Conservation (phyloP, 2,797 vertebrate genomes). For the Parauchenoglanis ngamensis region DNA sequence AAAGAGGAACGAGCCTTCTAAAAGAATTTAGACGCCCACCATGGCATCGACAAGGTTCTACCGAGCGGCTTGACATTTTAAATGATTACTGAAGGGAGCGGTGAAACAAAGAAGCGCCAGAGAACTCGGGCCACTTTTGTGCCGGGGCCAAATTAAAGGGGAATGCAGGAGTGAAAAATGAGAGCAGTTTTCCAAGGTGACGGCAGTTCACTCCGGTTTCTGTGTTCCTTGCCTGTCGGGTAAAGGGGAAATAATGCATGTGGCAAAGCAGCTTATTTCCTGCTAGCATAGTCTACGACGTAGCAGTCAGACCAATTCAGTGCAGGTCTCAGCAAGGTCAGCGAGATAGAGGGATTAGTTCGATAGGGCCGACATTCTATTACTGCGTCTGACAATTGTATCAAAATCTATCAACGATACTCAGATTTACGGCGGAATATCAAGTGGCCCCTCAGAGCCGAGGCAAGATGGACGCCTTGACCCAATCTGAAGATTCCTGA, state of each 20-base stretch:
- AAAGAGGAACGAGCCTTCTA: slow-evolving; percentile 13
- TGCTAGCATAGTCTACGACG: slow-evolving; percentile 31
- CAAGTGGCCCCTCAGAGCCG: slow-evolving; percentile 9
- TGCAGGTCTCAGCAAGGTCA: slow-evolving; percentile 48
- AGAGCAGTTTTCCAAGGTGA: slow-evolving; percentile 49
- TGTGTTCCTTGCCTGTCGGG: background rate
- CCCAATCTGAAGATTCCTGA: slow-evolving; percentile 18
- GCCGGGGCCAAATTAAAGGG: slow-evolving; percentile 35
- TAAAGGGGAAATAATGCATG: slow-evolving; percentile 36
- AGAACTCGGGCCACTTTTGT: slow-evolving; percentile 20
- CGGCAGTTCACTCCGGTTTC: slow-evolving; percentile 33
- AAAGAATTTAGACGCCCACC: slow-evolving; percentile 3
- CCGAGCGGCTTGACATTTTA: slow-evolving; percentile 7
- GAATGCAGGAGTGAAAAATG: slow-evolving; percentile 48
- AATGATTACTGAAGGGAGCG: slow-evolving; percentile 17
- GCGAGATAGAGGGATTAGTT: slow-evolving; percentile 47
- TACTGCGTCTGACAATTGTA: slow-evolving; percentile 43
- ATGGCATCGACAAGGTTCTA: background rate
- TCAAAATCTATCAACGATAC: slow-evolving; percentile 47
- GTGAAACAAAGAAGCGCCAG: slow-evolving; percentile 11
- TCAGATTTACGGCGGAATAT: slow-evolving; percentile 50
- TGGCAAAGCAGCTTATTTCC: slow-evolving; percentile 44
- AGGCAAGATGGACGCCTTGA: slow-evolving; percentile 23
- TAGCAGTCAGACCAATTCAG: slow-evolving; percentile 43
- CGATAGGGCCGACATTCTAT: slow-evolving; percentile 45